A percentile compares a stretch with the other conserved stretches of the same genome.
phyloP scores from a whole-genome alignment of 2,888 invertebrate genomes.

The Drosophila ezoana region DNA sequence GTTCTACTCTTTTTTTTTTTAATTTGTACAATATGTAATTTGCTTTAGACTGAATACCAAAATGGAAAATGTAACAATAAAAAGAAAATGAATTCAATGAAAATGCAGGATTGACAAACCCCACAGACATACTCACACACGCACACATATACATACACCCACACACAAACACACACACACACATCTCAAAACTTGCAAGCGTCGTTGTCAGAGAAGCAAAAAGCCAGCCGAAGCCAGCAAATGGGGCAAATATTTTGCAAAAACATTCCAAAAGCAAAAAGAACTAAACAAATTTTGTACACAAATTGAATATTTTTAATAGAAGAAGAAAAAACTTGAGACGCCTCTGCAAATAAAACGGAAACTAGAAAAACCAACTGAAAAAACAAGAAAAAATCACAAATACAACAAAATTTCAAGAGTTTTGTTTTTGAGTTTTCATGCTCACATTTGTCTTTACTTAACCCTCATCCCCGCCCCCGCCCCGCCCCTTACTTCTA shows the following conservation, averaged over 20 bases:
- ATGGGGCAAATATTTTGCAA: conserved; percentile 48
- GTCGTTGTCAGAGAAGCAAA: conserved; percentile 13
- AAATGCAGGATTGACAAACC: conserved; percentile 43
- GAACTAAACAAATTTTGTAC: conserved; percentile 13
- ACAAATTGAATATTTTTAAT: conserved; percentile 25
- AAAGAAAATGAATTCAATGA: conserved; percentile 26
- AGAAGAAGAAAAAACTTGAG: conserved; percentile 12
- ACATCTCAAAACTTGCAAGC: conserved; percentile 14
- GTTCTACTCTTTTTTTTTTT: conserved; percentile 16
- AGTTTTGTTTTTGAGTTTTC: conserved; percentile 31
- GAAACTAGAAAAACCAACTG: neutral
- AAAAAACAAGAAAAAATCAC: conserved; percentile 56
- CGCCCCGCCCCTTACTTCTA: conserved; percentile 6
- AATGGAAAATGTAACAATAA: conserved; percentile 58
- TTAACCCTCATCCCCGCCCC: conserved; percentile 2
- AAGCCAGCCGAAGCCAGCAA: conserved; percentile 5
- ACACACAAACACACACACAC: conserved; percentile 12
- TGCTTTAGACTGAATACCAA: conserved; percentile 69
- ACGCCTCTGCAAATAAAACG: conserved; percentile 31
- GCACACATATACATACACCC: neutral
- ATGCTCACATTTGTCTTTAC: conserved; percentile 22
- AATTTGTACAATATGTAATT: conserved; percentile 50
- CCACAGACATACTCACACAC: conserved; percentile 18
- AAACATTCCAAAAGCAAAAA: conserved; percentile 61
- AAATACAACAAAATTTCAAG: conserved; percentile 60